phyloP scores from a whole-genome alignment of 2,113 vertebrate species.

The Rhodinocichla rosea region DNA sequence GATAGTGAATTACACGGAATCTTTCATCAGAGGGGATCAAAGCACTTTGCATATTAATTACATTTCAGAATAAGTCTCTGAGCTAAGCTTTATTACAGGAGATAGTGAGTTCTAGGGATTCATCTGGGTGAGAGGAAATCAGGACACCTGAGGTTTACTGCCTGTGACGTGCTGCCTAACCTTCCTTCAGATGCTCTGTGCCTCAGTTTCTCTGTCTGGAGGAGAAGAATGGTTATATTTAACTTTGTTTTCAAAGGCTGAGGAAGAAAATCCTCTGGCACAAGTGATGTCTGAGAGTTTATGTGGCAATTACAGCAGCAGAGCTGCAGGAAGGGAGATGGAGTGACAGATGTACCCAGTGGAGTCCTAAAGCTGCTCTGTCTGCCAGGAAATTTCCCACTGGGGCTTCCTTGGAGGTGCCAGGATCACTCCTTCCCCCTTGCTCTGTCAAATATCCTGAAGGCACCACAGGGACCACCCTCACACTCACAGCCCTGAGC shows the following conservation, averaged over 20 bases:
- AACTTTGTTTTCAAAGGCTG: neutral
- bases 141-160: slow-evolving; percentile 19
- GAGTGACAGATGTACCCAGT: neutral
- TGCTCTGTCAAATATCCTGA: neutral
- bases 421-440: neutral
- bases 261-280: neutral
- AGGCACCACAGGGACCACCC: neutral
- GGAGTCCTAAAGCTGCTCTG: neutral
- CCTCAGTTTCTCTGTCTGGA: neutral
- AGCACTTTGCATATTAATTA: slow-evolving; percentile 49
- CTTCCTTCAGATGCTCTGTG: neutral
- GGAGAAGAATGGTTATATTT: neutral
- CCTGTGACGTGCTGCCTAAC: neutral
- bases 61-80: slow-evolving; percentile 1
- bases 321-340: neutral
- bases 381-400: neutral
- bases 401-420: neutral
- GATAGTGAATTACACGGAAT: neutral
- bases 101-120: neutral
- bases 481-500: neutral
- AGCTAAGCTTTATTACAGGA: slow-evolving; percentile 37
- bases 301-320: neutral
- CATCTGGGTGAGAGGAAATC: neutral
- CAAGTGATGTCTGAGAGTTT: neutral
- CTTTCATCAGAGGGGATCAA: slow-evolving; percentile 15